Conservation (phyloP, 1,140 invertebrate genomes). For the Telenomus remus region DNA sequence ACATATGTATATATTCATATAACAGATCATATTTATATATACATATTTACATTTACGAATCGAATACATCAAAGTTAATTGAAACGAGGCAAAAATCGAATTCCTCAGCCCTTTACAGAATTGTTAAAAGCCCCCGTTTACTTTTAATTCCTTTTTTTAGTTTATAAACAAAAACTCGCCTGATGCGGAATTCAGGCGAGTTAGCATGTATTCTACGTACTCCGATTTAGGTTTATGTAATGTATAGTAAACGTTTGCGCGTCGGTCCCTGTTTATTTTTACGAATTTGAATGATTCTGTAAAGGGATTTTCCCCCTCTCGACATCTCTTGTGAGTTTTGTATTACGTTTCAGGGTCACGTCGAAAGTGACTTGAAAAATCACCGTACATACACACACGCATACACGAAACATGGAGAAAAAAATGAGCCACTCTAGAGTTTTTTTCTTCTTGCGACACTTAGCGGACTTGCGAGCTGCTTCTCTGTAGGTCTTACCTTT, state of each 20-base stretch:
- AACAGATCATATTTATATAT: conserved; percentile 56
- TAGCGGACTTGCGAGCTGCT: too few relatives aligned
- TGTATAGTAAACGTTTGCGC: background rate
- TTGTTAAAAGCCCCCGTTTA: background rate
- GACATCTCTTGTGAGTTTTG: too few relatives aligned
- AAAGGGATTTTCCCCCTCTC: too few relatives aligned
- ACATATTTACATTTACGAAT: conserved; percentile 64
- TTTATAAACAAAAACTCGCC: background rate
- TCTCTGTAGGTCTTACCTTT: conserved; percentile 8
- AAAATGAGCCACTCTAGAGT: conserved; percentile 26
- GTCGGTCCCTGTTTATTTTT: too few relatives aligned
- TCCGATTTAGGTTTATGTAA: background rate
- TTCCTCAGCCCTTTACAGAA: background rate
- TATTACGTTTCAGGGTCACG: too few relatives aligned
- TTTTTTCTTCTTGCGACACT: too few relatives aligned
- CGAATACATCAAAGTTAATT: conserved; percentile 70
- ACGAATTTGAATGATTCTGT: too few relatives aligned
- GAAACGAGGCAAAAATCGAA: conserved; percentile 24
- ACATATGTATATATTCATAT: too few relatives aligned
- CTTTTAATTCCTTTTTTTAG: background rate
- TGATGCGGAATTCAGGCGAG: conserved; percentile 10
- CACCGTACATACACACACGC: too few relatives aligned
- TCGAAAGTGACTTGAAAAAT: too few relatives aligned
- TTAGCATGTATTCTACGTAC: background rate
- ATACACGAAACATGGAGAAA: conserved; percentile 14